phyloP scores from a whole-genome alignment of 1,140 invertebrate genomes.

The Drosophila pruinosa region DNA sequence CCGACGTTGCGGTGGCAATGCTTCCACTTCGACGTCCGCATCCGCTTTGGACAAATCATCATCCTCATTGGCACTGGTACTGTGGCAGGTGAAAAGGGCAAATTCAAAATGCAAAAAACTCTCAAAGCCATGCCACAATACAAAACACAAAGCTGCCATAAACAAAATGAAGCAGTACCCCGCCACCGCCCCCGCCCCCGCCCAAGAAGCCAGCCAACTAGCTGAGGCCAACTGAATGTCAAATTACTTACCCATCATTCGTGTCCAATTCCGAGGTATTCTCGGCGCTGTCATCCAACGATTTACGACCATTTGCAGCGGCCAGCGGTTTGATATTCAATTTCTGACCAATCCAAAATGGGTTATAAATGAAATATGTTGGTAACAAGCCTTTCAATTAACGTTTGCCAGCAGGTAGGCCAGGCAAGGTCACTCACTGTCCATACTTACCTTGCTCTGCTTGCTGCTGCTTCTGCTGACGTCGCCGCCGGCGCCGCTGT shows the following conservation, averaged over 20 bases:
- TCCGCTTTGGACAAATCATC: slow-evolving; percentile 68
- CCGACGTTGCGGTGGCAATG: slow-evolving; percentile 43
- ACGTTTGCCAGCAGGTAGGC: no score
- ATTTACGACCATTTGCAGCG: slow-evolving; percentile 61
- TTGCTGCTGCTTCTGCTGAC: slow-evolving; percentile 35
- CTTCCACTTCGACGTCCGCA: slow-evolving; percentile 8
- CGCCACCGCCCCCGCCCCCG: background rate
- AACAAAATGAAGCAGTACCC: slow-evolving; percentile 33
- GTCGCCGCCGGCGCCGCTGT: slow-evolving; percentile 38
- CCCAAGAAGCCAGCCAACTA: slow-evolving; percentile 14
- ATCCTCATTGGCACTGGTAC: slow-evolving; percentile 69
- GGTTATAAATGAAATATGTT: background rate
- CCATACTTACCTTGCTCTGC: slow-evolving; percentile 47
- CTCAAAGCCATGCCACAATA: slow-evolving; percentile 63
- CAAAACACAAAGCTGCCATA: background rate
- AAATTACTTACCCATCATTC: slow-evolving; percentile 74
- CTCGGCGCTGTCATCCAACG: slow-evolving; percentile 74
- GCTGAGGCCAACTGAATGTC: slow-evolving; percentile 31
- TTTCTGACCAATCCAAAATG: slow-evolving; percentile 54
- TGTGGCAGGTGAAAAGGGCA: slow-evolving; percentile 10
- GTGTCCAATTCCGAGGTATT: slow-evolving; percentile 76
- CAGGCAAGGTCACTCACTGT: background rate
- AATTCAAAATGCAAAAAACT: slow-evolving; percentile 71
- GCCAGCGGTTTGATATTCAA: slow-evolving; percentile 49
- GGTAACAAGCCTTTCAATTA: slow-evolving; percentile 26